Conservation (phyloP, 2,888 invertebrate genomes). For the Eurois occulta region DNA sequence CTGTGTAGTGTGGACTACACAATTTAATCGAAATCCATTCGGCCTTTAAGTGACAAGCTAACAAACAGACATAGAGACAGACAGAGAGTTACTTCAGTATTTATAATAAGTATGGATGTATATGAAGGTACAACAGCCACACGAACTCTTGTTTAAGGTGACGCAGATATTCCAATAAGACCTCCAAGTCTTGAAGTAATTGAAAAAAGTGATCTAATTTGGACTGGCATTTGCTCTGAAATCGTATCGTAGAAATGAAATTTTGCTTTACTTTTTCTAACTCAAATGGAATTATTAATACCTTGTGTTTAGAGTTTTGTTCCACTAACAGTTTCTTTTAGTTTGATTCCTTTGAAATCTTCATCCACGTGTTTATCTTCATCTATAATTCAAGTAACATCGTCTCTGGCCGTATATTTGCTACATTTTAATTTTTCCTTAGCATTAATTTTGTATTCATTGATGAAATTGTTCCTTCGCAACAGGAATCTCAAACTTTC, state of each 20-base stretch:
- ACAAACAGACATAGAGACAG: background rate
- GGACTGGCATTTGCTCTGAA: slow-evolving; percentile 20
- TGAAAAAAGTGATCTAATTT: slow-evolving; percentile 37
- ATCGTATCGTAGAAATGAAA: background rate
- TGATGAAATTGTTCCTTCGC: slow-evolving; percentile 22
- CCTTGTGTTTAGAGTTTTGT: slow-evolving; percentile 2
- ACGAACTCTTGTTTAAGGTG: slow-evolving; percentile 17
- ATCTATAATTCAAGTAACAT: background rate
- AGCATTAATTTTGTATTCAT: background rate
- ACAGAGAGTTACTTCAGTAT: background rate
- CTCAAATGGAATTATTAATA: slow-evolving; percentile 9
- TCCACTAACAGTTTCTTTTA: background rate
- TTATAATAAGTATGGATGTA: background rate
- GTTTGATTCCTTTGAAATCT: background rate
- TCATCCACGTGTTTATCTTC: background rate
- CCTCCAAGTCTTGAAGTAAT: slow-evolving; percentile 18
- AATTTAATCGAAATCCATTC: background rate
- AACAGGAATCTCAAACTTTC: slow-evolving; percentile 31
- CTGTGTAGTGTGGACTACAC: background rate
- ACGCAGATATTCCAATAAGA: slow-evolving; percentile 11
- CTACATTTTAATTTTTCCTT: background rate
- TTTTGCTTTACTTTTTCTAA: slow-evolving; percentile 19
- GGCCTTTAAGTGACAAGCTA: background rate
- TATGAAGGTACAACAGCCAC: slow-evolving; percentile 13
- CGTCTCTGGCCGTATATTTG: background rate